These are phyloP conservation scores for Tricholauxania praeusta DNA, from an alignment of 2,888 invertebrate genomes.

Conservation along the genomic window DNA sequence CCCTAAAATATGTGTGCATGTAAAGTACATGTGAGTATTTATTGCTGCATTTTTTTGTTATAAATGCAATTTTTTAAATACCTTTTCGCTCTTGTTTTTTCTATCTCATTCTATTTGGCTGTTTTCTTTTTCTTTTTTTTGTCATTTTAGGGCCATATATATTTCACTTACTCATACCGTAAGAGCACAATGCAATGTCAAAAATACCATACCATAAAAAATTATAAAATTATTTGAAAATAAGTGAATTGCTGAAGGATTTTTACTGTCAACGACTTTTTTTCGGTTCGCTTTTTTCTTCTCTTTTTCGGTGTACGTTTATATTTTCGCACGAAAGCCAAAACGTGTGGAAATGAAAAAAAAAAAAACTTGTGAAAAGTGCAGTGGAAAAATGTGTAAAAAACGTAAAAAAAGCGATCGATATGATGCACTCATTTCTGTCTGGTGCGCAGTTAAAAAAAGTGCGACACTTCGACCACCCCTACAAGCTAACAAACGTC, in stretches of 20 bases:
- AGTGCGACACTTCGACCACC: constrained; percentile 49
- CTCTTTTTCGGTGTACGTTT: too few species aligned
- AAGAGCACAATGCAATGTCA: constrained; percentile 58
- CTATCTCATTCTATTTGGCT: constrained; percentile 58
- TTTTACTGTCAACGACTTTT: too few species aligned
- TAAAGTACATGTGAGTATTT: constrained; percentile 34
- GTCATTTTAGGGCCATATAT: neutral
- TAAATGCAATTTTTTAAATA: constrained; percentile 30
- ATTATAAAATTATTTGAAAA: constrained; percentile 31
- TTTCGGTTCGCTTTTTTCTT: too few species aligned
- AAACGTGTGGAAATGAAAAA: constrained; percentile 47
- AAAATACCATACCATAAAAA: constrained; percentile 40
- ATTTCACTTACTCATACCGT: constrained; percentile 24
- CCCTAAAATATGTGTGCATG: too few species aligned
- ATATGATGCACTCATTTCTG: constrained; percentile 68
- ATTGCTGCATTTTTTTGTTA: constrained; percentile 46
- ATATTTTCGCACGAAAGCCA: constrained; percentile 14
- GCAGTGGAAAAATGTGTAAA: constrained; percentile 60
- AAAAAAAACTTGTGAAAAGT: constrained; percentile 46
- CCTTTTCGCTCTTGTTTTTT: constrained; percentile 45
- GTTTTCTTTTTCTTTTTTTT: constrained; percentile 39
- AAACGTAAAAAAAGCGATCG: constrained; percentile 64
- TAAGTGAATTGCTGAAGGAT: neutral
- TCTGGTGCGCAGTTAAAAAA: constrained; percentile 64
- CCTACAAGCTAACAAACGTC: constrained; percentile 7